These are phyloP conservation scores for Pyralis farinalis DNA, from an alignment of 2,888 invertebrate genomes.

Conservation along the genomic window DNA sequence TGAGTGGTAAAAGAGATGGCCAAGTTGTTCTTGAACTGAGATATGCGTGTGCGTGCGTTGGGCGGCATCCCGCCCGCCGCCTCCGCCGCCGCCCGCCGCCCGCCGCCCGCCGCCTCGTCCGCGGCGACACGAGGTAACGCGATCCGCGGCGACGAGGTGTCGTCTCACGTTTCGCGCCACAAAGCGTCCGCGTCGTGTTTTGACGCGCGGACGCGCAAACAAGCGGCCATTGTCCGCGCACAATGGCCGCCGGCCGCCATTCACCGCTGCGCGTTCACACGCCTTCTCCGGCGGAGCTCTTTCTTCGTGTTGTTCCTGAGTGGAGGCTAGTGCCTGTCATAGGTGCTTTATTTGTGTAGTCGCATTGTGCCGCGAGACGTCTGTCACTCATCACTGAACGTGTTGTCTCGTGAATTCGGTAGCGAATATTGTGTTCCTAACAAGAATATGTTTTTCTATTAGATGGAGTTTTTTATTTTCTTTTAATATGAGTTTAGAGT, in stretches of 20 bases:
- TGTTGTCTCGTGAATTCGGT: not conserved
- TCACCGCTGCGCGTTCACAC: slow-evolving; percentile 4
- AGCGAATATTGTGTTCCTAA: not conserved
- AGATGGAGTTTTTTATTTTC: no score
- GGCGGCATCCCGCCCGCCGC: slow-evolving; percentile 1
- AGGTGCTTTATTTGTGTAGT: not conserved
- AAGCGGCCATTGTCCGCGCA: not conserved
- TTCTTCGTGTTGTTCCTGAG: not conserved
- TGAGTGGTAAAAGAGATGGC: no score
- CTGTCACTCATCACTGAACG: not conserved
- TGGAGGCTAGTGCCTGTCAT: not conserved
- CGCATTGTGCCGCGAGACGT: not conserved
- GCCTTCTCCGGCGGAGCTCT: slow-evolving; percentile 1
- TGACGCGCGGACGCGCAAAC: slow-evolving; percentile 8
- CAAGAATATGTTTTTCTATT: no score
- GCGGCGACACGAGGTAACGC: not conserved
- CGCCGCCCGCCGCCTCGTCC: slow-evolving; percentile 1
- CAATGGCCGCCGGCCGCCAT: not conserved
- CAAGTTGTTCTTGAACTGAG: no score
- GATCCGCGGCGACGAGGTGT: slow-evolving; percentile 6
- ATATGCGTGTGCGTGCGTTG: not conserved
- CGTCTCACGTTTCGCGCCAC: slow-evolving; percentile 2
- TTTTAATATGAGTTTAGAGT: no score
- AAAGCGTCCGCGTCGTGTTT: slow-evolving; percentile 2
- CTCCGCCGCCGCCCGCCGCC: slow-evolving; percentile 1